A percentile compares a stretch with the other conserved stretches of the same genome.
Evolutionary conservation across 2,888 invertebrate species (phyloP).

Genomic region (Blastobasis lacticolella): DNA sequence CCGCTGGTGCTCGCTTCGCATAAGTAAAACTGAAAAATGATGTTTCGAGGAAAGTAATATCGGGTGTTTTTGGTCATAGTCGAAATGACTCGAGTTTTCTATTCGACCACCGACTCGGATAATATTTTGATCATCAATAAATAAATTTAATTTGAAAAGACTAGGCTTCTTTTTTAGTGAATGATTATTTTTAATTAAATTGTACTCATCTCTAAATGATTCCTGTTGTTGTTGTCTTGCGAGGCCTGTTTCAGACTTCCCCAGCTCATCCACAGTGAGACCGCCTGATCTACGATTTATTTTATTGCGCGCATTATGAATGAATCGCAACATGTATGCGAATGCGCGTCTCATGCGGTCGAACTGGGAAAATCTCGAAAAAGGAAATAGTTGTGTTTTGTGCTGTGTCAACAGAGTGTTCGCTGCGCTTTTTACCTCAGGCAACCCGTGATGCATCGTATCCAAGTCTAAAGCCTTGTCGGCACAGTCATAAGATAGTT

Average conservation of each 20-base stretch:
- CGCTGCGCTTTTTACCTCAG: too few species aligned
- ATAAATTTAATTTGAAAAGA: neutral
- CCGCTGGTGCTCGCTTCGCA: neutral
- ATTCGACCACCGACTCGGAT: conserved; percentile 11
- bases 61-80: conserved; percentile 10
- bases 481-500: too few species aligned
- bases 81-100: conserved; percentile 1
- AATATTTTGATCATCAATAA: conserved; percentile 1
- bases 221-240: neutral
- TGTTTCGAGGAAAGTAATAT: conserved; percentile 7
- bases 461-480: too few species aligned
- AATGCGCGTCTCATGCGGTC: neutral
- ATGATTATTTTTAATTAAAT: neutral
- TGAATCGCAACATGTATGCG: neutral
- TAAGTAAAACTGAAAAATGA: conserved; percentile 2
- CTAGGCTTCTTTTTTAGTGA: neutral
- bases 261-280: neutral
- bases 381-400: too few species aligned
- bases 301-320: neutral
- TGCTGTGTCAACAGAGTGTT: too few species aligned
- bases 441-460: too few species aligned
- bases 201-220: neutral
- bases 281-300: neutral
- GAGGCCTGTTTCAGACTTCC: neutral
- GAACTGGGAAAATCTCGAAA: too few species aligned